A percentile compares a stretch with the other conserved stretches of the same genome.
Evolutionary conservation across 2,113 vertebrate species (phyloP).

Genomic region (Typhlomys cinereus): DNA sequence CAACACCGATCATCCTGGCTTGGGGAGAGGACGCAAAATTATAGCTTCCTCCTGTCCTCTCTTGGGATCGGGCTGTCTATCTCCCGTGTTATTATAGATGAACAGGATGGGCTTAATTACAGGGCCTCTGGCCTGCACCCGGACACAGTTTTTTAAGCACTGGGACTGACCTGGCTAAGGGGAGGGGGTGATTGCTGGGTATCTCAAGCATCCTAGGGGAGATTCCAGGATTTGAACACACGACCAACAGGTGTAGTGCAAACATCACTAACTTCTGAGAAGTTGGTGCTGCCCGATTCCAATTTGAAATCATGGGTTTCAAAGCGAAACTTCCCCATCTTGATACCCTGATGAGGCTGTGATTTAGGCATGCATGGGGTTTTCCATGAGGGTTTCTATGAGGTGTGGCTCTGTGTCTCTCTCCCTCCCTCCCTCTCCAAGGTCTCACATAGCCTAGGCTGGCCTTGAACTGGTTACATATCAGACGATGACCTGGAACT

Average conservation of each 20-base stretch:
- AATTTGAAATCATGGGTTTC: not conserved
- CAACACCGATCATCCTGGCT: not conserved
- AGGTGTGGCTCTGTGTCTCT: not conserved
- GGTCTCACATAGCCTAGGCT: not conserved
- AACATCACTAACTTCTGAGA: not conserved
- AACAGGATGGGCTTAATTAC: conserved; percentile 72
- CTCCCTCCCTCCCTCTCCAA: not conserved
- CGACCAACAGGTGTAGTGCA: rapidly evolving
- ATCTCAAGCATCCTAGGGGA: too few species aligned
- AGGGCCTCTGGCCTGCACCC: conserved; percentile 52
- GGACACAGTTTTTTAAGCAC: conserved; percentile 36
- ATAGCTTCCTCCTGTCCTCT: conserved; percentile 49
- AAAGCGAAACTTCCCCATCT: not conserved
- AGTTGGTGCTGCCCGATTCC: too few species aligned
- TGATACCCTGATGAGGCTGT: too few species aligned
- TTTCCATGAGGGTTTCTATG: not conserved
- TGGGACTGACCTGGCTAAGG: not conserved
- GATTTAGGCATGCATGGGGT: not conserved
- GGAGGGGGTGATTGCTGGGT: not conserved
- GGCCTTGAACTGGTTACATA: not conserved
- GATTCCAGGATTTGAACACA: not conserved
- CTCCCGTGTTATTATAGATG: conserved; percentile 68
- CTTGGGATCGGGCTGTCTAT: conserved; percentile 28
- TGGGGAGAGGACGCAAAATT: conserved; percentile 68
- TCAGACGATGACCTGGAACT: too few species aligned